A percentile compares a stretch with the other conserved stretches of the same genome.
phyloP scores from a whole-genome alignment of 2,888 invertebrate genomes.

The Parelbella ahira region DNA sequence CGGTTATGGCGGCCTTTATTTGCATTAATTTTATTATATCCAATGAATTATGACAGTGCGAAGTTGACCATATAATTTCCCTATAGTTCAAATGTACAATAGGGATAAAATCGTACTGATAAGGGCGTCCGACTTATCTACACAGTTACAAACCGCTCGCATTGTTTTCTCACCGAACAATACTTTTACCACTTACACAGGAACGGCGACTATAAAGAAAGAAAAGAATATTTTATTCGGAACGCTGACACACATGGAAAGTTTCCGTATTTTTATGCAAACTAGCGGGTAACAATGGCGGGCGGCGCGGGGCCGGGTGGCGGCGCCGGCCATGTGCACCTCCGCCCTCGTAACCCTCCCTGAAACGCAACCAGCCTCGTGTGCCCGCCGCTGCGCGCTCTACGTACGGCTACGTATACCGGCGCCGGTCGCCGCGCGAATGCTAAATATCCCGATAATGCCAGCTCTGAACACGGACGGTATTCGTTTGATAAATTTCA shows the following conservation, averaged over 20 bases:
- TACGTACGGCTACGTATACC: constrained; percentile 33
- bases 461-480: constrained; percentile 29
- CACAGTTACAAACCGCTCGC: constrained; percentile 39
- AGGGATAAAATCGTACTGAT: constrained; percentile 15
- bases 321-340: constrained; percentile 47
- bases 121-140: constrained; percentile 21
- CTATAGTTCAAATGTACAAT: constrained; percentile 20
- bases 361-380: constrained; percentile 48
- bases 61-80: too few species aligned
- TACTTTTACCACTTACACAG: constrained; percentile 63
- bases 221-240: constrained; percentile 72
- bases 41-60: too few species aligned
- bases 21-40: too few species aligned
- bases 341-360: constrained; percentile 50
- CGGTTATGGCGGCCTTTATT: too few species aligned
- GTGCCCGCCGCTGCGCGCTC: constrained; percentile 34
- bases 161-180: constrained; percentile 58
- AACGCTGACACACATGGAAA: constrained; percentile 67
- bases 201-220: constrained; percentile 61
- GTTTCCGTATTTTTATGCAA: constrained; percentile 73
- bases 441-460: constrained; percentile 30
- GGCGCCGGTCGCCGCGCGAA: constrained; percentile 12
- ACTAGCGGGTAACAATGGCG: constrained; percentile 66
- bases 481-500: constrained; percentile 19
- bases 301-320: constrained; percentile 41